A percentile compares a stretch with the other conserved stretches of the same genome.
Conservation (phyloP, 2,888 invertebrate genomes). For the Ennomos fuscantarius region DNA sequence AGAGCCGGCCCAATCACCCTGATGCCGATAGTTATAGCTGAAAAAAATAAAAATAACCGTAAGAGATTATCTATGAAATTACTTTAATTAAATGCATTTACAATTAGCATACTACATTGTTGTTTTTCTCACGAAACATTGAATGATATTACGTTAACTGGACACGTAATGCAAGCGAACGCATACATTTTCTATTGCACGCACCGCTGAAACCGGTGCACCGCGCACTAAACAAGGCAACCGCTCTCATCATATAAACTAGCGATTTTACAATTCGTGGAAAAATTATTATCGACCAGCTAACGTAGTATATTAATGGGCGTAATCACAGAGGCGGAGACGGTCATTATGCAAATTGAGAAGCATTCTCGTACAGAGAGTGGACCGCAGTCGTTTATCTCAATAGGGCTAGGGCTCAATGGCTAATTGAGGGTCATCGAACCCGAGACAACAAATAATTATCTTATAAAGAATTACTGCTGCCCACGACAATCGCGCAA, state of each 20-base stretch:
- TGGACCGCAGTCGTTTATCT: conserved; percentile 61
- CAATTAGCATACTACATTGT: conserved; percentile 31
- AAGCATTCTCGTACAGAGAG: conserved; percentile 48
- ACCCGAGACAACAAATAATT: conserved; percentile 57
- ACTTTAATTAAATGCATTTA: background rate
- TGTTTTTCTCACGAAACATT: conserved; percentile 46
- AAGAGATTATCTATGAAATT: conserved; percentile 24
- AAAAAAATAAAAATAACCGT: conserved; percentile 38
- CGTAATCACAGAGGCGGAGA: conserved; percentile 60
- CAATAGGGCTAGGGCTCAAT: conserved; percentile 68
- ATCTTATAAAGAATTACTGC: conserved; percentile 57
- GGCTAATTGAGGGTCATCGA: conserved; percentile 72
- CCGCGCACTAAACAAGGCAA: conserved; percentile 17
- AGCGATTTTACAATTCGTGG: conserved; percentile 46
- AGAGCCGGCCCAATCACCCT: conserved; percentile 95
- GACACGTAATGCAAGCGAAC: conserved; percentile 40
- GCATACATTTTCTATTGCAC: conserved; percentile 50
- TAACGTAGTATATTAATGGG: conserved; percentile 63
- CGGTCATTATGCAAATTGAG: conserved; percentile 69
- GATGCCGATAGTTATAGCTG: conserved; percentile 96
- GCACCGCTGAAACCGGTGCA: conserved; percentile 40
- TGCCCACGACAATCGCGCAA: conserved; percentile 46
- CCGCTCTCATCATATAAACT: conserved; percentile 24
- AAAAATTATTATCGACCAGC: conserved; percentile 50
- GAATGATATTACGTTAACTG: conserved; percentile 53